Base-by-base conservation (phyloP, 2,888 invertebrate genomes). In the Hemaris fuciformis region DNA sequence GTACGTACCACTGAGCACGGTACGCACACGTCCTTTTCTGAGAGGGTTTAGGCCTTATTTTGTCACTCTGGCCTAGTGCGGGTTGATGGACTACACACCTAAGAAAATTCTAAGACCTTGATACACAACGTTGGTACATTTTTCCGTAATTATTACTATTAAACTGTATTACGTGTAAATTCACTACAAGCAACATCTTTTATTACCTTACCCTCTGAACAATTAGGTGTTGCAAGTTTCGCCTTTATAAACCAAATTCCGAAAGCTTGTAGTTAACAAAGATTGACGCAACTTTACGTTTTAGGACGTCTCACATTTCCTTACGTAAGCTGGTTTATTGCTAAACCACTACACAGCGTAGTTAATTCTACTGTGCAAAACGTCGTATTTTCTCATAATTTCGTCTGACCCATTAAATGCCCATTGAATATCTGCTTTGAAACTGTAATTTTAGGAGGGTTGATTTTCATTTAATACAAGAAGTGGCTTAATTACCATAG, bases 401-500 rank as follows among this genome's bases (percentile, higher is more conserved):
- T 8, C 38, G 10, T 10, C 5, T 22, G 3, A 43, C 15, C 3
- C 20, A 22, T 13, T 23, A 23, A 23, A 46, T 60, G 43, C 15
- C 3, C 20, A 22, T 13, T 23, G 23, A 23, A 46, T 60, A 63
- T 62, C 62, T 58, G 59, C 60, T 59, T 25, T 59, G 56, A 61
- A 65, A 67, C 64, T 38, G 34, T 57, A 53, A 66, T 67, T 66
- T 60, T 56, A 62, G 45, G 59, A 58, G 60, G 64, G 65, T 59
- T 63, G 57, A 61, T 63, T 46, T 65, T 72, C 58, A 66, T 59
- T 66, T 66, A 65, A 62, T 64, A 57, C 59, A 62, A 64, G 57
- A 63, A 62, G 42, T 18, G 60, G 64, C 62, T 70, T 74, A 75
- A 78, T 76, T 77, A 75, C 68, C 67, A 62, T 60, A 66, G 67